Evolutionary conservation across 92 coral and sea anemone species (phyloP).

Genomic region (Desmophyllum pertusum): DNA sequence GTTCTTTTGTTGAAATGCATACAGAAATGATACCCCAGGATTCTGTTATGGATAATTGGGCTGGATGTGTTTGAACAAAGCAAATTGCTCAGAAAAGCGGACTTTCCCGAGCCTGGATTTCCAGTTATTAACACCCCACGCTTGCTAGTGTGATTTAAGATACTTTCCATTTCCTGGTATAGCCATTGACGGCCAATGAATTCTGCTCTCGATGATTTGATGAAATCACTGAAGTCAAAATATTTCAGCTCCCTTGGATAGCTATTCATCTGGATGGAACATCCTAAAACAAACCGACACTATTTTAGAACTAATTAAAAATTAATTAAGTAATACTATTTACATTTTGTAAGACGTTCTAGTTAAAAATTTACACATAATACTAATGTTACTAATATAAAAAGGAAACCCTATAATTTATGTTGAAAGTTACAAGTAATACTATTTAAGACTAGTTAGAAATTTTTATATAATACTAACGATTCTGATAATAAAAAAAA

Average conservation of each 20-base stretch:
- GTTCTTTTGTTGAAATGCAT: constrained; percentile 70
- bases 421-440: too few species aligned
- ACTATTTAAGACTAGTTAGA: too few species aligned
- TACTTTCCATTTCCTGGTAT: constrained; percentile 55
- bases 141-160: constrained; percentile 9
- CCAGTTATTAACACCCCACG: constrained; percentile 62
- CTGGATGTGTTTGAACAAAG: constrained; percentile 81
- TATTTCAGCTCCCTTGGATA: constrained; percentile 38
- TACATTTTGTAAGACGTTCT: too few species aligned
- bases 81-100: constrained; percentile 75
- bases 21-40: constrained; percentile 86
- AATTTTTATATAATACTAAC: too few species aligned
- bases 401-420: too few species aligned
- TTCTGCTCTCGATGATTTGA: constrained; percentile 24
- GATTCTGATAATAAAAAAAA: too few species aligned
- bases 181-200: constrained; percentile 74
- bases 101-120: constrained; percentile 75
- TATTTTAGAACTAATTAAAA: too few species aligned
- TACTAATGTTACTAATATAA: too few species aligned
- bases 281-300: neutral
- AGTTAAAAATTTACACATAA: too few species aligned
- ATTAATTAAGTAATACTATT: too few species aligned
- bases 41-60: constrained; percentile 66
- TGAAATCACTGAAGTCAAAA: constrained; percentile 36
- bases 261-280: neutral